Base-by-base conservation (phyloP, 2,797 vertebrate genomes). In the Pangasius mekongensis region DNA sequence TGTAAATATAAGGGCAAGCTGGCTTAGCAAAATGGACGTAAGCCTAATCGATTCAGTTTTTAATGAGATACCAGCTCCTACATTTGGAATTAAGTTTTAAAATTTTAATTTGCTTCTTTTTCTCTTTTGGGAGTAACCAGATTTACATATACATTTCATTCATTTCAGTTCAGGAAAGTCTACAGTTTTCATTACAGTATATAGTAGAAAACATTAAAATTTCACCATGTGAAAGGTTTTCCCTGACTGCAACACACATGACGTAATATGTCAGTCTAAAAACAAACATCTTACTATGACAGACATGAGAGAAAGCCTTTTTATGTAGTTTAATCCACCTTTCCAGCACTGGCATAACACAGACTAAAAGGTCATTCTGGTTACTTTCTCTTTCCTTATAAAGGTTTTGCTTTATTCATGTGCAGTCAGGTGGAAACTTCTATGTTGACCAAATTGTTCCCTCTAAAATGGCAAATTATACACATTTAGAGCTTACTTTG, bases 401-500 rank as follows among this genome's bases (percentile, higher is more conserved):
- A 64, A 30, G 27, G 43, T 10, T 66, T 83, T 49, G 39, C 30
- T 64, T 33, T 64, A 47, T 84, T 67, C 18, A 33, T 67, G 62
- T 52, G 82, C 82, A 84, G 3, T 84, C 82, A 84, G 27, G 6
- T 84, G 47, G n/a, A 67, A 84, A 67, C 27, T 4, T 52, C 62
- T 22, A 2, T 52, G 43, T 30, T 67, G n/a, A 84, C 82, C 62
- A 24, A 30, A 84, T 67, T 52, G 43, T 66, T 67, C 9, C 47
- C 3, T 47, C 36, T 27, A 27, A 47, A 83, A 62, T 3, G 39
- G 7, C 27, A 78, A 78, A 80, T 80, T 80, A 80, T 80, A 80
- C n/a, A 49, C 39, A 33, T 83, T 66, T 22, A 33, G 43, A 49
- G 39, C 39, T 83, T 66, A 83, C 39, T 47, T 67, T 33, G 5